Conservation (phyloP, 2,888 invertebrate genomes). For the Lutraria lutraria region DNA sequence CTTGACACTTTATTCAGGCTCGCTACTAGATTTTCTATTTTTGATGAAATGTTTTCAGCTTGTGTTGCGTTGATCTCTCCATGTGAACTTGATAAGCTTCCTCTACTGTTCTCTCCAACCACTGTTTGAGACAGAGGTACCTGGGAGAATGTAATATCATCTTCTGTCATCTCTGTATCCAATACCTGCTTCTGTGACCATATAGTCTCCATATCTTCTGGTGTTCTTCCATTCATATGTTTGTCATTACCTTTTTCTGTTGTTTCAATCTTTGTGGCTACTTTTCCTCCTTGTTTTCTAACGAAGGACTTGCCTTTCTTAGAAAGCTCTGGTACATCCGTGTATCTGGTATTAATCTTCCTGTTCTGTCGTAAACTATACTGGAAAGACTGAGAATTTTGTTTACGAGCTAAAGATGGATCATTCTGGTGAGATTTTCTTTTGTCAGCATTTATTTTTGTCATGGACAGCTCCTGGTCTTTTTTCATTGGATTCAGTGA, state of each 20-base stretch:
- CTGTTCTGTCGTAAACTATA: not conserved
- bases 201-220: not conserved
- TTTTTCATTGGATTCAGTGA: not conserved
- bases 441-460: not conserved
- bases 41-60: constrained; percentile 25
- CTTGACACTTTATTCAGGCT: constrained; percentile 48
- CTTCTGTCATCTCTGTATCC: not conserved
- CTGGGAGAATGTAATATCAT: not conserved
- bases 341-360: not conserved
- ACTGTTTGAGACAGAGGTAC: constrained; percentile 11
- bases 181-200: not conserved
- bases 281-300: not conserved
- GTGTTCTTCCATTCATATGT: not conserved
- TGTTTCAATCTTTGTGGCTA: not conserved
- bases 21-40: constrained; percentile 51
- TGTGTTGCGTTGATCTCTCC: not conserved
- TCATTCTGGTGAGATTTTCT: not conserved
- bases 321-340: not conserved
- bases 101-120: not conserved
- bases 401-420: not conserved
- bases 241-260: not conserved
- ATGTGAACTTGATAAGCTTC: not conserved
- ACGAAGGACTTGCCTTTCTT: not conserved
- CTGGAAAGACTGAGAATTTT: not conserved
- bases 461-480: not conserved